Evolutionary conservation across 2,797 vertebrate species (phyloP).

Genomic region (Peromyscus eremicus): DNA sequence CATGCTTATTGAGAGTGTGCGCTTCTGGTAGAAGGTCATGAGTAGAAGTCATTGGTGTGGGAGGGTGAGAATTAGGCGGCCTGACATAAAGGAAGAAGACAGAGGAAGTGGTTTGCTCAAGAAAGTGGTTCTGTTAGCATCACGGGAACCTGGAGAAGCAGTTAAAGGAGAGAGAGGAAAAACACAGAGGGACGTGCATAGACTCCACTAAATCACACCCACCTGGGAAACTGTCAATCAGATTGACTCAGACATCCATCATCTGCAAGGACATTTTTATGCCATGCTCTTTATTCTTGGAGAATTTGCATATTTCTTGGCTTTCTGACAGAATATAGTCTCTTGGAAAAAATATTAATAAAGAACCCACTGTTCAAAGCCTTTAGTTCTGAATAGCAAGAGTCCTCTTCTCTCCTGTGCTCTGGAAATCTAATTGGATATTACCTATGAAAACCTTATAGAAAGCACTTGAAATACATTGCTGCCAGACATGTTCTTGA

Average conservation of each 20-base stretch:
- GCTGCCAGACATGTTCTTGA: not conserved
- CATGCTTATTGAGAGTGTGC: not conserved
- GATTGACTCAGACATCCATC: not conserved
- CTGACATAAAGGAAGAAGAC: not conserved
- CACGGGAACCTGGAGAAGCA: not conserved
- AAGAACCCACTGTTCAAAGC: not conserved
- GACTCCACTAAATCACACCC: not conserved
- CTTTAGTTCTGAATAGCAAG: slow-evolving; percentile 36
- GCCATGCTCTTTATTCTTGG: not conserved
- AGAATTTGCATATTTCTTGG: slow-evolving; percentile 17
- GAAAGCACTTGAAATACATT: slow-evolving; percentile 52
- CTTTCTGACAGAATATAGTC: not conserved
- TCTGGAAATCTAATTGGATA: slow-evolving; percentile 59
- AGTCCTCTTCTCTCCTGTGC: not conserved
- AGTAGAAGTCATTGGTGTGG: not conserved
- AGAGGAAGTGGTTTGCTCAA: not conserved
- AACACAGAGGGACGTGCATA: not conserved
- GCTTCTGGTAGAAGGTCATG: not conserved
- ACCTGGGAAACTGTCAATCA: not conserved
- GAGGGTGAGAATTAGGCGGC: not conserved
- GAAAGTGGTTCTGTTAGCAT: not conserved
- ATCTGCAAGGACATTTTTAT: not conserved
- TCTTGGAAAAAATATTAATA: slow-evolving; percentile 58
- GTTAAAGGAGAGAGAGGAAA: not conserved
- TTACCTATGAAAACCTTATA: not conserved